phyloP scores from a whole-genome alignment of 2,888 invertebrate species.

The Esperia sulphurella region DNA sequence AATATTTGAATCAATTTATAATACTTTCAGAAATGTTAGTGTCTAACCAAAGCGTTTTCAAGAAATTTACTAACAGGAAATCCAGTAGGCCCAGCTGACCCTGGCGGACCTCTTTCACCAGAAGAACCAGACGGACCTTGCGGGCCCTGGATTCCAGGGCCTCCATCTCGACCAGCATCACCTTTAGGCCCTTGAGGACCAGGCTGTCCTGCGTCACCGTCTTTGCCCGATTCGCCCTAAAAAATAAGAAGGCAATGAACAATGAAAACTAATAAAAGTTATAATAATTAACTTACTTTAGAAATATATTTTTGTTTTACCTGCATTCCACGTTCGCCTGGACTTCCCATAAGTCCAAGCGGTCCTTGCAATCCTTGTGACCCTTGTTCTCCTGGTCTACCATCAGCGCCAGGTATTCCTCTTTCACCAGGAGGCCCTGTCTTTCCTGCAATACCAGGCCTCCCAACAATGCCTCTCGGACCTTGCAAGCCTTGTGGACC shows the following conservation, averaged over 20 bases:
- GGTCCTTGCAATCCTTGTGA: constrained; percentile 88
- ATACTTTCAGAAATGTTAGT: neutral
- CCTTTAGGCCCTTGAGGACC: constrained; percentile 89
- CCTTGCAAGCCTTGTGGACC: constrained; percentile 85
- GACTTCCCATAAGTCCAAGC: constrained; percentile 86
- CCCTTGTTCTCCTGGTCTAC: constrained; percentile 91
- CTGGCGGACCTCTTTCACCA: constrained; percentile 88
- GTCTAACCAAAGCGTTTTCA: too few species aligned
- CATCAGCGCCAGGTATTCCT: constrained; percentile 89
- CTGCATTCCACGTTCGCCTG: constrained; percentile 87
- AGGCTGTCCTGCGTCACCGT: constrained; percentile 86
- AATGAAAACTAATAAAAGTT: neutral
- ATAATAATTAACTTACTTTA: neutral
- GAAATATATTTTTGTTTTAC: constrained; percentile 44
- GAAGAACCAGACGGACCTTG: constrained; percentile 85
- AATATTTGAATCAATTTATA: neutral
- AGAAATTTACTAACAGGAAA: constrained; percentile 80
- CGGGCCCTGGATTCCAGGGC: constrained; percentile 85
- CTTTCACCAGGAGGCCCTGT: constrained; percentile 85
- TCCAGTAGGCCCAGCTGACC: constrained; percentile 87
- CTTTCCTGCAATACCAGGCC: constrained; percentile 85
- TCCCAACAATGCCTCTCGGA: constrained; percentile 82
- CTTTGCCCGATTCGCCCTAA: constrained; percentile 89
- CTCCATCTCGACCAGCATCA: constrained; percentile 88
- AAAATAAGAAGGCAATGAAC: constrained; percentile 12